A percentile compares a stretch with the other conserved stretches of the same genome.
Evolutionary conservation across 2,113 vertebrate species (phyloP).

Genomic region (Ploceus nigricollis): DNA sequence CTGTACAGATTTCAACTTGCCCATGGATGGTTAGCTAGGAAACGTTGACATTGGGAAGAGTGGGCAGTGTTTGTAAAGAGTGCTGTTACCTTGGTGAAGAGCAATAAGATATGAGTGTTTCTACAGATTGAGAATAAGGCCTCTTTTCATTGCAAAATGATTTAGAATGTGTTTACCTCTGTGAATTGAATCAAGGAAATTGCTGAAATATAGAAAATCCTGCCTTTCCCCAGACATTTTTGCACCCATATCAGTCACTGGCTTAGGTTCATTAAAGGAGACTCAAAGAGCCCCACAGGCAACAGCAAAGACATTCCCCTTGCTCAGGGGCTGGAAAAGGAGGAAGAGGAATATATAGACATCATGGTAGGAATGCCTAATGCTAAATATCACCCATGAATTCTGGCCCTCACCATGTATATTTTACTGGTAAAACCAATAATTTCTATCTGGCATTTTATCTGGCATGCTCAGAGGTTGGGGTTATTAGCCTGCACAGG

Average conservation of each 20-base stretch:
- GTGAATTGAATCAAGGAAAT: neutral
- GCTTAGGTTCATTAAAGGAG: neutral
- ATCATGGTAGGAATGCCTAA: neutral
- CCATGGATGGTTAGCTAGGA: neutral
- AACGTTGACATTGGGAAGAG: rapidly evolving
- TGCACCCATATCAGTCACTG: neutral
- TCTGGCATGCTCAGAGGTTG: neutral
- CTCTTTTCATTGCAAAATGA: neutral
- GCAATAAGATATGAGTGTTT: neutral
- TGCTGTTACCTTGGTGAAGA: neutral
- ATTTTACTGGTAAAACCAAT: neutral
- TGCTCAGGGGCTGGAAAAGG: neutral
- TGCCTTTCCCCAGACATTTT: neutral
- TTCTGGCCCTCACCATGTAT: neutral
- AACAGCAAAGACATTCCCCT: neutral
- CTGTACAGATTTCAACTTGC: neutral
- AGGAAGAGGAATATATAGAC: neutral
- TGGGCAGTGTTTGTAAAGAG: rapidly evolving
- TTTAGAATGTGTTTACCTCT: neutral
- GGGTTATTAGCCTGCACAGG: rapidly evolving
- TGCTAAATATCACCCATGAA: neutral
- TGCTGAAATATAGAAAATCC: neutral
- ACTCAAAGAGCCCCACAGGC: neutral
- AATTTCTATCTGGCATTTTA: neutral
- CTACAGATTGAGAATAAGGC: neutral